Conservation (phyloP, 2,113 vertebrate genomes). For the Phyllopteryx taeniolatus region DNA sequence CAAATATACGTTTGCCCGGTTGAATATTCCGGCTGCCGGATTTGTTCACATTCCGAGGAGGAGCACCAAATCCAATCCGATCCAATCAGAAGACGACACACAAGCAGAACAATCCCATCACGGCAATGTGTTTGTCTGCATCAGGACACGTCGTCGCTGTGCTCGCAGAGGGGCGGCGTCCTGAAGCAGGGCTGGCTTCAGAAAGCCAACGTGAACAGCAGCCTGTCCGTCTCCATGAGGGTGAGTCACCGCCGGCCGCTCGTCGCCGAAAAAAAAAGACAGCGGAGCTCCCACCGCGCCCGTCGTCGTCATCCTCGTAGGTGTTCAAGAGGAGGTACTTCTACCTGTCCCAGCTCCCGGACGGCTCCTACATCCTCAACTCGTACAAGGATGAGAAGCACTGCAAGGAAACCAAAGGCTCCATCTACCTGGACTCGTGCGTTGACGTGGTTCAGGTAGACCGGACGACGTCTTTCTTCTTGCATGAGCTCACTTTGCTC, state of each 20-base stretch:
- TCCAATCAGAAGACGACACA: no score
- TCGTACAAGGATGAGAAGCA: conserved; percentile 98
- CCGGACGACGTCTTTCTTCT: neutral
- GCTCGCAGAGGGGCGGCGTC: conserved; percentile 92
- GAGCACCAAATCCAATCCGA: no score
- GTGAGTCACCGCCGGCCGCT: conserved; percentile 72
- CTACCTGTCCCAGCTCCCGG: conserved; percentile 93
- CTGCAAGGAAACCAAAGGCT: conserved; percentile 94
- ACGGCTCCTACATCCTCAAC: conserved; percentile 95
- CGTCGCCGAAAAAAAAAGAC: conserved; percentile 1
- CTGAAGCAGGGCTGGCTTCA: conserved; percentile 97
- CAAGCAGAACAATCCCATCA: no score
- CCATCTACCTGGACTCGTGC: conserved; percentile 95
- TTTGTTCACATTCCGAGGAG: no score
- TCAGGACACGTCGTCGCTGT: conserved; percentile 88
- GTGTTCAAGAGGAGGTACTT: conserved; percentile 96
- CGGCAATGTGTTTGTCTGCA: conserved; percentile 45
- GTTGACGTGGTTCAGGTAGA: conserved; percentile 90
- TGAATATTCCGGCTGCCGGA: no score
- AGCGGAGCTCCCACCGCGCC: neutral
- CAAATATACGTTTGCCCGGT: no score
- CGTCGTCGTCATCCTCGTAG: conserved; percentile 54
- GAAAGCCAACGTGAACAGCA: conserved; percentile 96
- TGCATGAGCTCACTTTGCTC: neutral
- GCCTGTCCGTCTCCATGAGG: conserved; percentile 96